Evolutionary conservation across 2,113 vertebrate genomes (phyloP), one percentile per base, ranked within the genome.

Genomic region (Phyllopteryx taeniolatus): DNA sequence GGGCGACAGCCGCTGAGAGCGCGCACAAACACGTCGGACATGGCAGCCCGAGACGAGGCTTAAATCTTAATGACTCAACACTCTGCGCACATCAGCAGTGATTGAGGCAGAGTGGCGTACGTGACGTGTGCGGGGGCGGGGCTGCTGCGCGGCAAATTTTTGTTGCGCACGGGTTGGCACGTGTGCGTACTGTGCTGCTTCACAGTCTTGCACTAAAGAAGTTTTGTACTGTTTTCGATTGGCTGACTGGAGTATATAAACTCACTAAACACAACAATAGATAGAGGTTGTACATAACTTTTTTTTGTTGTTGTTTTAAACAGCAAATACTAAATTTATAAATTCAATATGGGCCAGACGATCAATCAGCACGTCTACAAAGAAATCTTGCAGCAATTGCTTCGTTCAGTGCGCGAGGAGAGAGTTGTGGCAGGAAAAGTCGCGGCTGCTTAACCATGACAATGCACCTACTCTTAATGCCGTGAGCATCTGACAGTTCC

Each of bases 41-140:
- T 22, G 73, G 67, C 77, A 19, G 75, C 42, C 75, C 19, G 67
- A 60, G 47, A 76, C 70, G 43, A 15, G 56, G 72, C 63, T 75
- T 65, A 61, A 75, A 81, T 83, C 70, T 74, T 80, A 84, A 85
- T 88, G 91, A 91, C 80, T 90, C 81, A 68, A 82, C 80, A 79
- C 82, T 80, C 68, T 53, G 0, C 70, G 69, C 76, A 70, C 81
- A 81, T 88, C 85, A 82, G 51, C 81, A 62, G 72, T 66, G 1
- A 69, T 77, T 85, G n/a, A 72, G 59, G 9, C 47, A 9, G 42
- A 79, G 75, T 63, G 79, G 66, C 78, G 74, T 79, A 75, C 70
- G 56, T 14, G 56, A 7, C 44, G 75, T 19, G 73, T 79, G 51
- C 59, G 6, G 17, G 47, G 68, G 13, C 3, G 70, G 57, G n/a